Evolutionary conservation across 2,888 invertebrate species (phyloP).

Genomic region (Beris morrisii): DNA sequence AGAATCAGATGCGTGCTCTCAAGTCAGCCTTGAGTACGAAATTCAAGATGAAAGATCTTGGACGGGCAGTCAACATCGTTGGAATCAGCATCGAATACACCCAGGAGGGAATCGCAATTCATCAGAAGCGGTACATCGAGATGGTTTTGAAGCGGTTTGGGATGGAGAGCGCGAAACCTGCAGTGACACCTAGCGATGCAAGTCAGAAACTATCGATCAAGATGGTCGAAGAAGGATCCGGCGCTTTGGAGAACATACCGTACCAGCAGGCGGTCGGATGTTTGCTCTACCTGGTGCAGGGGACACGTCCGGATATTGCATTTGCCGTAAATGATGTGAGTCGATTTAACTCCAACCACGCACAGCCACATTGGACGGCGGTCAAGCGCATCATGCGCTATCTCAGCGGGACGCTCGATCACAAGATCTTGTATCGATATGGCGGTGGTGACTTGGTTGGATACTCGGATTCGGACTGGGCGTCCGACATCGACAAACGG

Average conservation of each 20-base stretch:
- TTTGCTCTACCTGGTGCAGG: not conserved
- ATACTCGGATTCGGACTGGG: too few relatives aligned
- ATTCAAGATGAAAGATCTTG: conserved; percentile 8
- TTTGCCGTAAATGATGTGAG: conserved; percentile 2
- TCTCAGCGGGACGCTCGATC: too few relatives aligned
- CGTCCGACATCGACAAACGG: too few relatives aligned
- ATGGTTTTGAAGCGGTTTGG: too few relatives aligned
- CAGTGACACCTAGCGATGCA: not conserved
- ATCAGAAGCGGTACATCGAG: too few relatives aligned
- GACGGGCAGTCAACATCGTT: not conserved
- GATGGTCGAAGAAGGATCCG: not conserved
- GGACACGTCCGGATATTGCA: too few relatives aligned
- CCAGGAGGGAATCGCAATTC: too few relatives aligned
- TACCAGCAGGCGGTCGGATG: conserved; percentile 10
- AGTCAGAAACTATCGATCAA: not conserved
- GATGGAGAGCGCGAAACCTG: not conserved
- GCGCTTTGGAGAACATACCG: not conserved
- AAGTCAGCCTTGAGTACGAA: conserved; percentile 32
- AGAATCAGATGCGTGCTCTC: conserved; percentile 1
- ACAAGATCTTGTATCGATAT: too few relatives aligned
- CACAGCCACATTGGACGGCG: too few relatives aligned
- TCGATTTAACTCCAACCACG: not conserved
- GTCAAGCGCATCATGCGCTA: too few relatives aligned
- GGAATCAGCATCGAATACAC: too few relatives aligned
- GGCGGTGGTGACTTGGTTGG: too few relatives aligned